Evolutionary conservation across 1,140 invertebrate genomes (phyloP).

Genomic region (Drosophila ananassae): DNA sequence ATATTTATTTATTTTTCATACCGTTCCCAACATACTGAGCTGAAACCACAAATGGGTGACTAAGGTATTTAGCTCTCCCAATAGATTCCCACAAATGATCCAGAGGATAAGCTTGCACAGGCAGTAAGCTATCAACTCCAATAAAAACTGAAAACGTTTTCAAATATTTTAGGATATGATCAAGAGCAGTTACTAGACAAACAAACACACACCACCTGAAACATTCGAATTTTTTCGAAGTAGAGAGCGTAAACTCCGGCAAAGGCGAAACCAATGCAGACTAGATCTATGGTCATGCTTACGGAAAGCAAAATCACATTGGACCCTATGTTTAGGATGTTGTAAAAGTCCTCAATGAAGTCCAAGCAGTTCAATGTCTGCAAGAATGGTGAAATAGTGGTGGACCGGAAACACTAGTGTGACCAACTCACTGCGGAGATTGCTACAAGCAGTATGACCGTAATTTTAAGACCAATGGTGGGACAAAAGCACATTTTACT

Average conservation of each 20-base stretch:
- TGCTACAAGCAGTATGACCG: background rate
- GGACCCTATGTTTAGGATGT: background rate
- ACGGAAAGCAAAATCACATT: background rate
- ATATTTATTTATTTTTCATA: background rate
- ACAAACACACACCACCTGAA: background rate
- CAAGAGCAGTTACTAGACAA: no score
- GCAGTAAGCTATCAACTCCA: slow-evolving; percentile 1
- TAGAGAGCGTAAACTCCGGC: slow-evolving; percentile 1
- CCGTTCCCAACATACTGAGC: background rate
- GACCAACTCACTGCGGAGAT: slow-evolving; percentile 29
- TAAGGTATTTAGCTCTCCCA: no score
- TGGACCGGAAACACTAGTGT: background rate
- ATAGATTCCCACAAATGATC: background rate
- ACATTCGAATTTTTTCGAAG: background rate
- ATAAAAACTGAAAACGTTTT: slow-evolving; percentile 18
- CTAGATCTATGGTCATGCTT: background rate
- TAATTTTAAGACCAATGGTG: background rate
- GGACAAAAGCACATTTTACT: slow-evolving; percentile 35
- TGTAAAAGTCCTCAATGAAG: background rate
- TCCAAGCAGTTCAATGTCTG: background rate
- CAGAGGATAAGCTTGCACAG: slow-evolving; percentile 25
- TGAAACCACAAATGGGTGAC: background rate
- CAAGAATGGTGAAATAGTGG: background rate
- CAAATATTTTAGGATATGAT: background rate
- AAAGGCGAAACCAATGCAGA: background rate